These are phyloP conservation scores for Epinotia bilunana DNA, from an alignment of 2,888 invertebrate species.

Conservation along the genomic window DNA sequence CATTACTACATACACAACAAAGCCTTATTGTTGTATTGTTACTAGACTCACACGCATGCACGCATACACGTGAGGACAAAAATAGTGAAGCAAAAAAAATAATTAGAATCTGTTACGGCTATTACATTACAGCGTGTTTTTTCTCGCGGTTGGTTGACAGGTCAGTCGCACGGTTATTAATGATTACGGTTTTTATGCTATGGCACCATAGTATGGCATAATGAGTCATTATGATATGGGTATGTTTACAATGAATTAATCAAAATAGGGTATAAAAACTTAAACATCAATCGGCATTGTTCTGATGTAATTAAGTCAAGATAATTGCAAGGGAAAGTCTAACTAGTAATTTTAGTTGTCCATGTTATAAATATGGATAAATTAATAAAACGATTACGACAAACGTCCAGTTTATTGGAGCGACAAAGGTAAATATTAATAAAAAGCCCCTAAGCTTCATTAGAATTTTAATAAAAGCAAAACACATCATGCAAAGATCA, in stretches of 20 bases:
- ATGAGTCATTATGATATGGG: slow-evolving; percentile 10
- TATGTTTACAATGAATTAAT: neutral
- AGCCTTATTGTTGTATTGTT: slow-evolving; percentile 72
- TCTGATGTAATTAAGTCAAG: too few relatives aligned
- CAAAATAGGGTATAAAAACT: too few relatives aligned
- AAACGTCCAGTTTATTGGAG: too few relatives aligned
- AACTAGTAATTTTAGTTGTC: too few relatives aligned
- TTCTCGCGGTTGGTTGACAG: slow-evolving; percentile 12
- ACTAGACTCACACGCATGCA: slow-evolving; percentile 53
- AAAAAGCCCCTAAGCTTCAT: too few relatives aligned
- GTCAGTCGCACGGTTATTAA: slow-evolving; percentile 32
- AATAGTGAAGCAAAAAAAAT: slow-evolving; percentile 51
- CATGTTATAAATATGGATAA: too few relatives aligned
- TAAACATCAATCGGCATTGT: too few relatives aligned
- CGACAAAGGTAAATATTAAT: too few relatives aligned
- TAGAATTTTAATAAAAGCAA: too few relatives aligned
- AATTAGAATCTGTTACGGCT: slow-evolving; percentile 47
- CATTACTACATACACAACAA: slow-evolving; percentile 58
- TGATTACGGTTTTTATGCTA: slow-evolving; percentile 25
- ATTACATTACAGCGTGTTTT: slow-evolving; percentile 23
- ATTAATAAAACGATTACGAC: too few relatives aligned
- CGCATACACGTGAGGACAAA: slow-evolving; percentile 55
- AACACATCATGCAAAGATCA: too few relatives aligned
- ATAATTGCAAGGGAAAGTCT: too few relatives aligned
- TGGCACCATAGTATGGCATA: neutral